Evolutionary conservation across 2,797 vertebrate genomes (phyloP).

Genomic region (Epinephelus coioides): DNA sequence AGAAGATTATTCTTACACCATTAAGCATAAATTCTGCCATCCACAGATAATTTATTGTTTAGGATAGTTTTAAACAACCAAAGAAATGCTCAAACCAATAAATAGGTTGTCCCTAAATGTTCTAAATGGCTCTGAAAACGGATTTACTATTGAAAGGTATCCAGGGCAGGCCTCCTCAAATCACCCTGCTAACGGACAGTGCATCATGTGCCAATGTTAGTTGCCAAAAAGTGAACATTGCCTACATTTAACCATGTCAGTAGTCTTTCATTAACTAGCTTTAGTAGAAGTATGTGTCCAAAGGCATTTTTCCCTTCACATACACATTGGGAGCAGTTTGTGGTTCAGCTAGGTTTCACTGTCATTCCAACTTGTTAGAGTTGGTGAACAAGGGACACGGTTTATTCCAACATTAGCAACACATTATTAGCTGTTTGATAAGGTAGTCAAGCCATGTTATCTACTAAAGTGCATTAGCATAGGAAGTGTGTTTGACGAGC

Average conservation of each 20-base stretch:
- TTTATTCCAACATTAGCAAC: no score
- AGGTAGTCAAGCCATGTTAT: no score
- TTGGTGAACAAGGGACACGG: no score
- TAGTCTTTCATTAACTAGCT: neutral
- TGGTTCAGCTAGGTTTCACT: neutral
- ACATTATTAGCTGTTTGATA: no score
- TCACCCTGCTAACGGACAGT: no score
- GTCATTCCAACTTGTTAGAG: no score
- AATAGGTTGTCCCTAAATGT: conserved; percentile 3
- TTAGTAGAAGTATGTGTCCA: neutral
- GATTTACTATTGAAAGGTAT: neutral
- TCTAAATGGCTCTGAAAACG: neutral
- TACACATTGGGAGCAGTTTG: neutral
- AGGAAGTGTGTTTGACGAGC: no score
- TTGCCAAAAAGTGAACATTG: neutral
- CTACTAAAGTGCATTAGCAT: no score
- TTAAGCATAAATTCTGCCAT: neutral
- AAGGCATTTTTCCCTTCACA: neutral
- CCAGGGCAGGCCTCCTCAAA: neutral
- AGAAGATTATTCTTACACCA: conserved; percentile 1
- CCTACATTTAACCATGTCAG: neutral
- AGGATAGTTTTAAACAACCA: neutral
- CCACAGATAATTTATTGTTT: conserved; percentile 18
- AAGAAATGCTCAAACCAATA: neutral
- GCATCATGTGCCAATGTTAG: neutral